These are phyloP conservation scores for Alfaro cultratus DNA, from an alignment of 2,797 vertebrate genomes.

Conservation along the genomic window DNA sequence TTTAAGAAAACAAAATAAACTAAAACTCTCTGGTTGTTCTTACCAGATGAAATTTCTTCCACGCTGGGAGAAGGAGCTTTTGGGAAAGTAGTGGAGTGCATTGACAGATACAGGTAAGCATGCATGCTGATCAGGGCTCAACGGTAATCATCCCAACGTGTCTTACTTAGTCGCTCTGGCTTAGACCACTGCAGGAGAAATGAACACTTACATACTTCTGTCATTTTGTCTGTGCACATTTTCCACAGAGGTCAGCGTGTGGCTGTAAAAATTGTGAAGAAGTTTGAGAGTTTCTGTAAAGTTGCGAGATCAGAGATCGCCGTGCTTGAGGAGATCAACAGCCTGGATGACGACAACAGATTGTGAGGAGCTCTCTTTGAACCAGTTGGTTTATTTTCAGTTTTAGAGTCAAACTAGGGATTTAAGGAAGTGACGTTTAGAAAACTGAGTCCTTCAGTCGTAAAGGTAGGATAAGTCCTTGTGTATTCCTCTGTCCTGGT, in stretches of 20 bases:
- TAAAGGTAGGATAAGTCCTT: no score
- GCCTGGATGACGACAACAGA: constrained; percentile 85
- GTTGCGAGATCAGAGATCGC: constrained; percentile 91
- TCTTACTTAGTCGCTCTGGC: background rate
- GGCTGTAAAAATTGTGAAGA: constrained; percentile 95
- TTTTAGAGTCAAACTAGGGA: background rate
- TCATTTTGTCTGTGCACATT: background rate
- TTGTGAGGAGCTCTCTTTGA: constrained; percentile 82
- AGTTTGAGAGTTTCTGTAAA: constrained; percentile 87
- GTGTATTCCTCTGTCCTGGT: constrained; percentile 2
- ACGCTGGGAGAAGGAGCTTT: constrained; percentile 94
- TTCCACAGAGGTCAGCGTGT: constrained; percentile 78
- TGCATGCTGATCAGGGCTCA: background rate
- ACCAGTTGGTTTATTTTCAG: background rate
- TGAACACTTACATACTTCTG: background rate
- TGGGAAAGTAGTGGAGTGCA: constrained; percentile 93
- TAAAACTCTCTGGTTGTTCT: constrained; percentile 11
- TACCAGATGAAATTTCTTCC: constrained; percentile 90
- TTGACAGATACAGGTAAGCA: constrained; percentile 89
- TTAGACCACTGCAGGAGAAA: background rate
- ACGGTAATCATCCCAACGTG: background rate
- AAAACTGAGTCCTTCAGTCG: background rate
- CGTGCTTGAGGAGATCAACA: constrained; percentile 90
- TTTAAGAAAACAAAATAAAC: background rate
- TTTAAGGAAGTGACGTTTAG: background rate